Base-by-base conservation (phyloP, 2,888 invertebrate genomes). In the Macrophya annulata region DNA sequence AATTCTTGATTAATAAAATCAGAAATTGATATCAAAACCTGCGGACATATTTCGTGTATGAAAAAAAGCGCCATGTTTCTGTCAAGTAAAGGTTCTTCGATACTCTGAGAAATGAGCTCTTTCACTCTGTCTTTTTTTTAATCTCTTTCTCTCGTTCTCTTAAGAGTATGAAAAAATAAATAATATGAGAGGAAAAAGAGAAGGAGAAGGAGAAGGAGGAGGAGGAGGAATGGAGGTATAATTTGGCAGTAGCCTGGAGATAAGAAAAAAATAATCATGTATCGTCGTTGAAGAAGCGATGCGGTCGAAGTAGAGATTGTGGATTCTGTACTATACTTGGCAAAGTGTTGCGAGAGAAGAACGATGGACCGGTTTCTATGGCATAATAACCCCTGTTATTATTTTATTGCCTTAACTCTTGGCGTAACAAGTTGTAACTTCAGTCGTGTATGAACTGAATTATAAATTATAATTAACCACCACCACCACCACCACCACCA, bases 221-320 rank as follows among this genome's bases (percentile, higher is more conserved):
- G 31, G 31, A 31, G 37, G 55, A 51, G n/a, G 76, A 51, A 37
- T 17, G 48, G 37, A 77, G 77, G 51, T 77, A 37, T 77, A 77
- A 77, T 77, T 77, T 77, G 77, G 51, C 55, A 77, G 77, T 77
- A 77, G 77, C 77, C 17, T 55, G 17, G n/a, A 51, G 77, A 77
- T 51, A 77, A 51, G 77, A 77, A 37, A 55, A 31, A 77, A 77
- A 77, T 51, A 51, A 77, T 77, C 55, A 55, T 55, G 51, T 12
- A 51, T 51, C 51, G 77, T 21, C 48, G 48, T 17, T n/a, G 31
- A 31, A 77, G 43, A 51, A 21, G n/a, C n/a, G 55, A 43, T 43
- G 37, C 37, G 51, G 48, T 55, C 21, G 37, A 37, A 12, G 31
- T 25, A 51, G 77, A 51, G n/a, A 51, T 5, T 77, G 55, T 37